These are phyloP conservation scores for Pseudoips prasinana DNA, from an alignment of 2,888 invertebrate species.

Conservation along the genomic window DNA sequence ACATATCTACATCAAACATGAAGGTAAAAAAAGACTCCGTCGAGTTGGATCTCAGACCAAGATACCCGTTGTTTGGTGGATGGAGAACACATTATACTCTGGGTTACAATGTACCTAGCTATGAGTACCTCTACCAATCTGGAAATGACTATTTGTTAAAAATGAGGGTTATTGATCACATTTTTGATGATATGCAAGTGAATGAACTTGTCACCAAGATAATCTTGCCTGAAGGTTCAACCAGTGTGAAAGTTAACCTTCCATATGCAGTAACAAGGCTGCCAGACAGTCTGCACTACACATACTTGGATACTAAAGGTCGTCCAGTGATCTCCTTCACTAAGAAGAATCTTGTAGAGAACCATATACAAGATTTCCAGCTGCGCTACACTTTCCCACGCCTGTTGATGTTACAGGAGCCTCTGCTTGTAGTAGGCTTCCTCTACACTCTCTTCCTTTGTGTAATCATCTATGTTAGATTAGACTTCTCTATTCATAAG, in stretches of 20 bases:
- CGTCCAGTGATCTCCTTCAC: constrained; percentile 92
- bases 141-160: constrained; percentile 92
- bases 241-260: constrained; percentile 89
- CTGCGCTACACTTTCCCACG: constrained; percentile 94
- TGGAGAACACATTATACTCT: constrained; percentile 99
- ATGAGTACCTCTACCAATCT: constrained; percentile 94
- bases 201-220: constrained; percentile 94
- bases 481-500: constrained; percentile 96
- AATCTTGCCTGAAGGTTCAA: constrained; percentile 96
- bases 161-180: constrained; percentile 97
- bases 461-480: constrained; percentile 95
- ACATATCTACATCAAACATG: constrained; percentile 98
- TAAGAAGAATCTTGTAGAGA: constrained; percentile 94
- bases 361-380: constrained; percentile 97
- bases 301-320: constrained; percentile 97
- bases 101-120: constrained; percentile 98
- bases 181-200: constrained; percentile 97
- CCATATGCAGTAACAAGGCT: constrained; percentile 91
- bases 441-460: constrained; percentile 94
- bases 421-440: constrained; percentile 92
- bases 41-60: constrained; percentile 96
- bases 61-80: constrained; percentile 99
- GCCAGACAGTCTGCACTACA: constrained; percentile 90
- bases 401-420: constrained; percentile 94
- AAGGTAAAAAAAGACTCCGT: constrained; percentile 94